Percentiles rank a stretch among this genome's conserved stretches.
phyloP scores from a whole-genome alignment of 2,797 vertebrate species.

The Periophthalmus magnuspinnatus region DNA sequence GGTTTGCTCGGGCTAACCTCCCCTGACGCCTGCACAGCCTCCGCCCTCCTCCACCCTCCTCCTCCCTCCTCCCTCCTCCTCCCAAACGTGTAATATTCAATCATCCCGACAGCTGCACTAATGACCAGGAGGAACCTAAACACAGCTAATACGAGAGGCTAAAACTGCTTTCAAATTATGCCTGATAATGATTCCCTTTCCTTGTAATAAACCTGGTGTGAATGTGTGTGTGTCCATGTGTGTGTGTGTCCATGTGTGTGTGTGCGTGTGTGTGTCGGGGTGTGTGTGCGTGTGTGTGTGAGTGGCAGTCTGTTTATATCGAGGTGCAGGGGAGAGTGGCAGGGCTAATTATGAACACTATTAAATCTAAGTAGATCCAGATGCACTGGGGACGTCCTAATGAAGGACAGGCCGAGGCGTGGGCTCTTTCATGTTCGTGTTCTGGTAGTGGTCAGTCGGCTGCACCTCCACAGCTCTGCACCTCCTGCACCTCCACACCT shows the following conservation, averaged over 20 bases:
- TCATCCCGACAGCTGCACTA: constrained; percentile 83
- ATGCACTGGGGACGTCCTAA: constrained; percentile 76
- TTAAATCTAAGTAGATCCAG: constrained; percentile 83
- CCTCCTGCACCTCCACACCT: too few relatives aligned
- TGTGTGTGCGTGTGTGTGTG: constrained; percentile 44
- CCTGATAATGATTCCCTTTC: constrained; percentile 78
- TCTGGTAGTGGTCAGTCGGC: constrained; percentile 66
- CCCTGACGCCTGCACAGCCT: constrained; percentile 73
- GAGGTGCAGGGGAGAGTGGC: constrained; percentile 69
- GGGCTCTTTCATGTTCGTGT: constrained; percentile 77
- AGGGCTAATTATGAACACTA: constrained; percentile 81
- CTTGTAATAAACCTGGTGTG: constrained; percentile 72
- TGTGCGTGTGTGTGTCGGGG: constrained; percentile 51
- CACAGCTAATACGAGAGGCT: constrained; percentile 82
- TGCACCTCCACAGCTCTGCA: constrained; percentile 51
- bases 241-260: constrained; percentile 47
- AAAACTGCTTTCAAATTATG: constrained; percentile 84
- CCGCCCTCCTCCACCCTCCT: constrained; percentile 42
- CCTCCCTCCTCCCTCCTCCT: constrained; percentile 60
- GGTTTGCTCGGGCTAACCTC: constrained; percentile 75
- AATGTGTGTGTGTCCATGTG: constrained; percentile 25
- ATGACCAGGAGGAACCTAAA: constrained; percentile 85
- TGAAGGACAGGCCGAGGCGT: constrained; percentile 74
- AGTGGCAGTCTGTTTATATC: constrained; percentile 76
- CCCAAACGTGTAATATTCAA: constrained; percentile 79